Conservation (phyloP, 64 coral and sea anemone genomes). For the Montipora capricornis region DNA sequence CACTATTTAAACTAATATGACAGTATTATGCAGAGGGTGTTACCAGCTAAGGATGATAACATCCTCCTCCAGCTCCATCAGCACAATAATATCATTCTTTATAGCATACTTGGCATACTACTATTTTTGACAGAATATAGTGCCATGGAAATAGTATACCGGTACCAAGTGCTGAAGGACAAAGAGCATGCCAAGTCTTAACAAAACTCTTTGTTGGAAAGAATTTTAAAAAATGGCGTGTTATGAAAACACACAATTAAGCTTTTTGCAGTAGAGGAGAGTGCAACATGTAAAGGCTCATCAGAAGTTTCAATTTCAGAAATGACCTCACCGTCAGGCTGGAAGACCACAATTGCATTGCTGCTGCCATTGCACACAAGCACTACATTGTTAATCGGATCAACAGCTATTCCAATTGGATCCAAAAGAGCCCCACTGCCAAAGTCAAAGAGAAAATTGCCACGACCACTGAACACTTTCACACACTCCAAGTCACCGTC, state of each 20-base stretch:
- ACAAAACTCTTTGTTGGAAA: neutral
- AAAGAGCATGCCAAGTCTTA: neutral
- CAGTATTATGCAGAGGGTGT: too few species aligned
- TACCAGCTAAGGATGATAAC: too few species aligned
- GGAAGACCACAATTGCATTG: constrained; percentile 38
- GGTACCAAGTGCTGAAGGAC: neutral
- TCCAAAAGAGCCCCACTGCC: constrained; percentile 32
- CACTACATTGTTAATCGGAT: constrained; percentile 30
- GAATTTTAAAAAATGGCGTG: constrained; percentile 17
- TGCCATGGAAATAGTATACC: too few species aligned
- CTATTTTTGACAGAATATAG: too few species aligned
- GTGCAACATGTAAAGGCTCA: constrained; percentile 35
- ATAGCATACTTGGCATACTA: too few species aligned
- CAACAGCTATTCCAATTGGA: constrained; percentile 34
- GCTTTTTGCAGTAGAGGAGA: constrained; percentile 6
- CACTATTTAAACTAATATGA: too few species aligned
- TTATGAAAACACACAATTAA: constrained; percentile 45
- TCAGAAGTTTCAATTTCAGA: constrained; percentile 49
- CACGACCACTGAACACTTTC: constrained; percentile 11
- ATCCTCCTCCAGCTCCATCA: too few species aligned
- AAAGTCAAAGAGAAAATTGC: constrained; percentile 46
- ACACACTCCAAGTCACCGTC: constrained; percentile 47
- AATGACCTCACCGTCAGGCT: constrained; percentile 20
- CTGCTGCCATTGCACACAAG: constrained; percentile 15
- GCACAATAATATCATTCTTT: too few species aligned